A percentile compares a stretch with the other conserved stretches of the same genome.
Evolutionary conservation across 2,113 vertebrate species (phyloP).

Genomic region (Microtus richardsoni): DNA sequence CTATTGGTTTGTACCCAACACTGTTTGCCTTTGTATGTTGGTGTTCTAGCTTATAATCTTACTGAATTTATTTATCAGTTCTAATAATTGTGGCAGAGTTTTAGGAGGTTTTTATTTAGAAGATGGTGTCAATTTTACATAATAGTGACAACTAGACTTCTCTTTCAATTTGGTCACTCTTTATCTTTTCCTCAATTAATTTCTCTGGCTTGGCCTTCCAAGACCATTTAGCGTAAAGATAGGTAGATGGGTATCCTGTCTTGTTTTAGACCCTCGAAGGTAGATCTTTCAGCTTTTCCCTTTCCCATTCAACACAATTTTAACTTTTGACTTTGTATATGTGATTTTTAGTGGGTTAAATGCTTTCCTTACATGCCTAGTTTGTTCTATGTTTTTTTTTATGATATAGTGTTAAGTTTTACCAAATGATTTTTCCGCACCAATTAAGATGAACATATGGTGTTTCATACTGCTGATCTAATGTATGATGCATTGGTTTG

Average conservation of each 20-base stretch:
- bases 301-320: not conserved
- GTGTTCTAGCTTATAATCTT: not conserved
- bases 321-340: not conserved
- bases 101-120: not conserved
- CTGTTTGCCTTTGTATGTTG: not conserved
- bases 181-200: not conserved
- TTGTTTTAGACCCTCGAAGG: not conserved
- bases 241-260: not conserved
- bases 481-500: not conserved
- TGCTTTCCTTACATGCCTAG: not conserved
- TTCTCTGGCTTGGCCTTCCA: not conserved
- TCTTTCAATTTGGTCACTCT: not conserved
- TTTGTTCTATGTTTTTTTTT: not conserved
- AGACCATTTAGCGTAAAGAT: not conserved
- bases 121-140: not conserved
- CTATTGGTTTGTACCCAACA: not conserved
- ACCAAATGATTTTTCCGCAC: not conserved
- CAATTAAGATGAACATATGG: not conserved
- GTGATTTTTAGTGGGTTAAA: not conserved
- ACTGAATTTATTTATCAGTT: not conserved
- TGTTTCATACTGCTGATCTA: not conserved
- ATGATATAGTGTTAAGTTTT: not conserved
- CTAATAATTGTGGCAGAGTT: not conserved
- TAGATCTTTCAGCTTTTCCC: not conserved
- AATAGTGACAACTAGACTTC: not conserved